phyloP scores from a whole-genome alignment of 2,888 invertebrate genomes.

The Tipula lateralis region DNA sequence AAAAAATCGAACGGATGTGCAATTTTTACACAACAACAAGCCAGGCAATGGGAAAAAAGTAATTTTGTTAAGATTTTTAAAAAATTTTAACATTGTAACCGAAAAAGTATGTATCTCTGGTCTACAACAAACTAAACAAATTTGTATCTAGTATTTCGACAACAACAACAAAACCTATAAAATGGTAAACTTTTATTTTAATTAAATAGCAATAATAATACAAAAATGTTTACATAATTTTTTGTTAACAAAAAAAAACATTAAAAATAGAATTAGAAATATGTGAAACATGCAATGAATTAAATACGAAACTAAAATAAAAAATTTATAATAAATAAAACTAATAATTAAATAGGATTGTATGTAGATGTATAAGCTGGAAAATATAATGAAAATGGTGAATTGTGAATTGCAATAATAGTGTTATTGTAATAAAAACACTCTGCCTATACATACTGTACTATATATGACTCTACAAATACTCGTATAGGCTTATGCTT shows the following conservation, averaged over 20 bases:
- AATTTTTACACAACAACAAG: not conserved
- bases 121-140: not conserved
- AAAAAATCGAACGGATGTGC: not conserved
- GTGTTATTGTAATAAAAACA: not conserved
- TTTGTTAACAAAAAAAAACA: not conserved
- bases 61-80: not conserved
- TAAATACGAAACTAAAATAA: not conserved
- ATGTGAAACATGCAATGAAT: slow-evolving; percentile 24
- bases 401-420: not conserved
- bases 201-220: slow-evolving; percentile 19
- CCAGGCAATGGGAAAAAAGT: not conserved
- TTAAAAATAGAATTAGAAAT: slow-evolving; percentile 6
- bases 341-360: not conserved
- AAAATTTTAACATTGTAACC: not conserved
- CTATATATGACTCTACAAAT: not conserved
- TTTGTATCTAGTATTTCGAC: not conserved
- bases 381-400: not conserved
- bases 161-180: not conserved
- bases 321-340: not conserved
- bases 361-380: not conserved
- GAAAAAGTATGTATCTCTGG: not conserved
- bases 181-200: not conserved
- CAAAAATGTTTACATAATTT: not conserved
- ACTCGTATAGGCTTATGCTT: not conserved
- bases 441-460: not conserved